phyloP scores from a whole-genome alignment of 37 sponge, comb jelly and placozoan genomes.

The Cliona cf. orientalis region DNA sequence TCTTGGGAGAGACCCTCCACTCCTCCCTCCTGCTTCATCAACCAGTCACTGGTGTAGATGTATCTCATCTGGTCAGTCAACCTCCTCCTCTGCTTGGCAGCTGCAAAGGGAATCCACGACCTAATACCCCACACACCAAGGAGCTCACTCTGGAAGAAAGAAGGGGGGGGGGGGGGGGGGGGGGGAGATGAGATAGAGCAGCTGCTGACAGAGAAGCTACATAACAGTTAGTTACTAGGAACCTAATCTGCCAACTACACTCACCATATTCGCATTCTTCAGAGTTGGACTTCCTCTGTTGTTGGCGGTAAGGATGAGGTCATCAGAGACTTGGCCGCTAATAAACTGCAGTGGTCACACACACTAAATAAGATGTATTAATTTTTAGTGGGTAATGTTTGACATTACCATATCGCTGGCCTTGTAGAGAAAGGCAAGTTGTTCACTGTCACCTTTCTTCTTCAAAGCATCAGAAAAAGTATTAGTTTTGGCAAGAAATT shows the following conservation, averaged over 20 bases:
- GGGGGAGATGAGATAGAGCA: not conserved
- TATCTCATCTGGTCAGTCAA: constrained; percentile 19
- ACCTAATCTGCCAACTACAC: too few relatives aligned
- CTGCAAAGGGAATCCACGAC: not conserved
- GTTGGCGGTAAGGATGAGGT: too few relatives aligned
- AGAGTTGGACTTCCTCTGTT: too few relatives aligned
- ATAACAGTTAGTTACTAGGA: too few relatives aligned
- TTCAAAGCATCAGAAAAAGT: not conserved
- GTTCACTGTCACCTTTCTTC: not conserved
- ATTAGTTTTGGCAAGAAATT: not conserved
- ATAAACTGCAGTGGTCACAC: too few relatives aligned
- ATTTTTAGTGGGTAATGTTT: too few relatives aligned
- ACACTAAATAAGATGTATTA: too few relatives aligned
- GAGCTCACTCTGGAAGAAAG: constrained; percentile 10
- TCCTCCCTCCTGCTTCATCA: constrained; percentile 45
- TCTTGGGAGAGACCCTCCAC: constrained; percentile 13
- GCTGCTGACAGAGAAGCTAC: not conserved
- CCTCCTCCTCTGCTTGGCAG: not conserved
- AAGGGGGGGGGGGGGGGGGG: too few relatives aligned
- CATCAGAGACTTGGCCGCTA: too few relatives aligned
- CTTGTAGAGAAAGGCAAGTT: too few relatives aligned
- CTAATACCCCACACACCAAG: constrained; percentile 17
- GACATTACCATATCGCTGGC: too few relatives aligned
- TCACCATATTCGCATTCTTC: too few relatives aligned
- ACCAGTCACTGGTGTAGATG: constrained; percentile 38